Percentiles rank a stretch among this genome's conserved stretches.
phyloP scores from a whole-genome alignment of 2,113 vertebrate species.

The Daphoenositta chrysoptera region DNA sequence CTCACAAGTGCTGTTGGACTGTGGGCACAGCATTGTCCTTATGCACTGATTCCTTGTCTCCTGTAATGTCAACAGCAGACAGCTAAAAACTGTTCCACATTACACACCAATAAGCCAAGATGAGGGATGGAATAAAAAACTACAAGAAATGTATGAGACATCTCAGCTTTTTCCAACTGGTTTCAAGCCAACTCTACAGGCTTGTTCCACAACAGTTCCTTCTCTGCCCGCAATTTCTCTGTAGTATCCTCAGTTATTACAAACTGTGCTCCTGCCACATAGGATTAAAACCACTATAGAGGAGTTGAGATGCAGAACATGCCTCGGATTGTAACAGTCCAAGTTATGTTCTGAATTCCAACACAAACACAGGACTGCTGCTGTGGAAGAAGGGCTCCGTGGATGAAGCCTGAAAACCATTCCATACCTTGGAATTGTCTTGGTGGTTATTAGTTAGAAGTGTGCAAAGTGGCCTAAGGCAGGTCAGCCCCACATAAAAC shows the following conservation, averaged over 20 bases:
- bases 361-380: neutral
- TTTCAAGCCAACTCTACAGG: neutral
- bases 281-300: neutral
- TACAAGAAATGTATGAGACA: neutral
- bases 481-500: neutral
- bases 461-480: accelerated
- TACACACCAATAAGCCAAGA: neutral
- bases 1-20: neutral
- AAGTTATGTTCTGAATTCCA: neutral
- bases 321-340: neutral
- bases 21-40: accelerated
- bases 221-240: neutral
- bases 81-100: neutral
- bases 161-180: neutral
- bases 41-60: neutral
- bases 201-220: neutral
- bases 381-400: neutral
- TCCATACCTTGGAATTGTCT: neutral
- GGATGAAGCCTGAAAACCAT: neutral
- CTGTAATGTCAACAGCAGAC: neutral
- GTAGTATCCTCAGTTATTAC: neutral
- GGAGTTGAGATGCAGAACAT: neutral
- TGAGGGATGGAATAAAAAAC: neutral
- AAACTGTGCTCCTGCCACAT: neutral
- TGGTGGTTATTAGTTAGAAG: accelerated